Conservation (phyloP, 2,797 vertebrate species). For the Macrochelys suwanniensis region DNA sequence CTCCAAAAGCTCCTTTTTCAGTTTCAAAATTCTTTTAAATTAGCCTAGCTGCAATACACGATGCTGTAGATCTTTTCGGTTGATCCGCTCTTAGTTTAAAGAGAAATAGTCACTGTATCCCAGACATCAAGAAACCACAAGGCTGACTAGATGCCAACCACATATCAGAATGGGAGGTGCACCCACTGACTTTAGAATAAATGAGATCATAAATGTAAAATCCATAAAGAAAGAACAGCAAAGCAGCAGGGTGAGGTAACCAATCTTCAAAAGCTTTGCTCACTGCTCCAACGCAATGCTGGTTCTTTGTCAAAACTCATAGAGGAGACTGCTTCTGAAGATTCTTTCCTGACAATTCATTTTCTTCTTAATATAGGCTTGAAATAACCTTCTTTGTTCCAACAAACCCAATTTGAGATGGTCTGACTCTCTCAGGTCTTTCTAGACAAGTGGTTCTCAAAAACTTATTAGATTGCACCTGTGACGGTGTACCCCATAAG, state of each 20-base stretch:
- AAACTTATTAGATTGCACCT: too few species aligned
- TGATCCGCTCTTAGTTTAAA: not conserved
- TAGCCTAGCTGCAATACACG: fast-evolving
- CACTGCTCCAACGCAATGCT: fast-evolving
- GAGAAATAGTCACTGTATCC: not conserved
- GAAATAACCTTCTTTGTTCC: not conserved
- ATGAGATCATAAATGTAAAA: fast-evolving
- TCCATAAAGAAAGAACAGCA: not conserved
- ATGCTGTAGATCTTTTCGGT: not conserved
- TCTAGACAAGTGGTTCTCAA: not conserved
- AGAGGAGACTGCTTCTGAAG: not conserved
- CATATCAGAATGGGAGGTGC: not conserved
- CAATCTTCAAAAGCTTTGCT: not conserved
- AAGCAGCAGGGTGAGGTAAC: not conserved
- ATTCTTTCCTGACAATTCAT: not conserved
- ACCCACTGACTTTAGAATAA: not conserved
- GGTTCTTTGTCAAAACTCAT: not conserved
- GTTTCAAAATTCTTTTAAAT: not conserved
- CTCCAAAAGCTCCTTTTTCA: not conserved
- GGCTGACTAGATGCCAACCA: not conserved
- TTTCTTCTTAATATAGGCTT: not conserved
- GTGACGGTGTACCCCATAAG: too few species aligned
- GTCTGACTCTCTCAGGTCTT: not conserved
- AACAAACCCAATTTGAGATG: not conserved
- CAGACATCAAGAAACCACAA: not conserved